Conservation (phyloP, 2,888 invertebrate genomes). For the Nemotelus pantherinus region DNA sequence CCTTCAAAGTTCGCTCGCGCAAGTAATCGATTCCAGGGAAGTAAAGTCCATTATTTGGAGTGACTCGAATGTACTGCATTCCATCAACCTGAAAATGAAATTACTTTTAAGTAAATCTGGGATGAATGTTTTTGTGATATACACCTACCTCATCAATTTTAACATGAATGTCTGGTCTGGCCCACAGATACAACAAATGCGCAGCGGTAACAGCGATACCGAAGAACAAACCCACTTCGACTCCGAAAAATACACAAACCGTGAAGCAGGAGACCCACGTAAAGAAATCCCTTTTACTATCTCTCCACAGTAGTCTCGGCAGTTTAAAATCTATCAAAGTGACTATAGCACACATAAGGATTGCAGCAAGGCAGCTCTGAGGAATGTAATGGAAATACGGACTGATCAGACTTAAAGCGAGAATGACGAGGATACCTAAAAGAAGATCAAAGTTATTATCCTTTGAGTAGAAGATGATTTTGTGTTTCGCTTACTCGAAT, state of each 20-base stretch:
- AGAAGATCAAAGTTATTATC: conserved; percentile 13
- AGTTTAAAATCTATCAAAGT: conserved; percentile 68
- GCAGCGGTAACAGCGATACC: conserved; percentile 75
- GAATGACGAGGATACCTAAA: conserved; percentile 79
- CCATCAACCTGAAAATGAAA: conserved; percentile 64
- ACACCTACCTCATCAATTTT: conserved; percentile 58
- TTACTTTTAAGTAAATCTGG: neutral
- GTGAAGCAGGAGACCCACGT: conserved; percentile 76
- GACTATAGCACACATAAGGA: conserved; percentile 86
- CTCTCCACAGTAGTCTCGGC: conserved; percentile 69
- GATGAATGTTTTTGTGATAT: no score
- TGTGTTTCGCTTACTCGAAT: conserved; percentile 57
- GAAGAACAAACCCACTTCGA: conserved; percentile 82
- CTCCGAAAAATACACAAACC: conserved; percentile 74
- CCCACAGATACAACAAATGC: conserved; percentile 74
- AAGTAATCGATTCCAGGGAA: conserved; percentile 79
- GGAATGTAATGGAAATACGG: conserved; percentile 89
- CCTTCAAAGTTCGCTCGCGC: conserved; percentile 68
- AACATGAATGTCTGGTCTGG: conserved; percentile 69
- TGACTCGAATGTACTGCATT: conserved; percentile 70
- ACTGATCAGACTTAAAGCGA: conserved; percentile 87
- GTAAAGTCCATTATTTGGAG: conserved; percentile 74
- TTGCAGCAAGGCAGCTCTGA: conserved; percentile 84
- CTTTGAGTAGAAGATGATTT: neutral
- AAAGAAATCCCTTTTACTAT: conserved; percentile 71